Evolutionary conservation across 2,888 invertebrate species (phyloP), one percentile per base, ranked within the genome.

Genomic region (Epistrophe grossulariae): DNA sequence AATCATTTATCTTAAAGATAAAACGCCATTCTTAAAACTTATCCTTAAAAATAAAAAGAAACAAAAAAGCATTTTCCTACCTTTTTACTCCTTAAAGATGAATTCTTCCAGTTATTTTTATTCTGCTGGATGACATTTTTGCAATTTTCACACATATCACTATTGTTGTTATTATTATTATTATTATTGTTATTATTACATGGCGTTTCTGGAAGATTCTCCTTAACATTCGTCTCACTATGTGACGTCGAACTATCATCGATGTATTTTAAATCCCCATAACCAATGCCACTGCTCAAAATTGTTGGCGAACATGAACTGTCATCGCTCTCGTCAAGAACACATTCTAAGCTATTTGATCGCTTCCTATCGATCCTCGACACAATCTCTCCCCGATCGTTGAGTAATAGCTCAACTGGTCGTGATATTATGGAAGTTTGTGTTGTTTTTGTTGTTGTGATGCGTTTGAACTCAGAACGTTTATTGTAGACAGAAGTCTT

Each of bases 161-260:
- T 74, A 13, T 72, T 88, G 40, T 45, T 88, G 28, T 84, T 89
- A 19, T 48, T 88, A 24, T 84, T 89, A 59, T 78, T 79, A 15
- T 72, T 74, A 11, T 79, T 88, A 35, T 84, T 89, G 52, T 78
- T 79, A 17, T 72, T 74, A 31, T 84, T 89, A 59, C 55, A 68
- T 60, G 57, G 70, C 31, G 74, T 50, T 45, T 60, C 70, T 72
- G 83, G 73, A 64, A 73, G 84, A 78, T 84, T 84, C 73, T 89
- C 83, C 7, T 62, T 84, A 66, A 74, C 91, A 57, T 90, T 91
- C 84, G 84, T 70, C 71, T 92, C 92, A 80, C 91, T 92, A 55
- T 91, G 92, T 59, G 91, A 91, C 71, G 91, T 91, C 35, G 92
- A 92, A 79, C 91, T 92, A 87, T 92, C 92, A 83, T 92, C 92